phyloP scores from a whole-genome alignment of 2,888 invertebrate species.

The Chironomus riparius region DNA sequence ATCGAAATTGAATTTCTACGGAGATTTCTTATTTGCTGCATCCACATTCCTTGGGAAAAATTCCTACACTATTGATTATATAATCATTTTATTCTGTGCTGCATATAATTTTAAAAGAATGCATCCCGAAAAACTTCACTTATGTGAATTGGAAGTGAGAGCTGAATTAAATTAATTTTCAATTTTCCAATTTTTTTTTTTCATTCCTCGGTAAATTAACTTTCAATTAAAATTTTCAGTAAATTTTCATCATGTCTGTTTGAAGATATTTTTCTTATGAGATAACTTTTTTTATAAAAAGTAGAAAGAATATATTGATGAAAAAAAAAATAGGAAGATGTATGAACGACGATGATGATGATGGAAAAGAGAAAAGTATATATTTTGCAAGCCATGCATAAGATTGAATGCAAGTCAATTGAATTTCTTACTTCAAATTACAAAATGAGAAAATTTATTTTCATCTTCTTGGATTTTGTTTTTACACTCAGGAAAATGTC shows the following conservation, averaged over 20 bases:
- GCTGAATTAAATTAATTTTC: constrained; percentile 5
- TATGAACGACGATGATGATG: no score
- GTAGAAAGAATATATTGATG: not conserved
- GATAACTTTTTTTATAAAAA: not conserved
- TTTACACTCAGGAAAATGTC: no score
- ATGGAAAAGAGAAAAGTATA: no score
- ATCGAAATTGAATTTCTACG: constrained; percentile 16
- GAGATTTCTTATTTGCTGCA: constrained; percentile 1
- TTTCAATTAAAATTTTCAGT: constrained; percentile 20
- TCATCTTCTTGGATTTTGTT: no score
- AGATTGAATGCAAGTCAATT: not conserved
- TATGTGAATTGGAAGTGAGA: not conserved
- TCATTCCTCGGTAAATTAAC: constrained; percentile 1
- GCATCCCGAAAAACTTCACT: not conserved
- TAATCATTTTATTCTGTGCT: no score
- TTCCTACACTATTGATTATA: no score
- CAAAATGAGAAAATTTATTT: no score
- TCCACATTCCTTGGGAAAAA: not conserved
- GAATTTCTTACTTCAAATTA: not conserved
- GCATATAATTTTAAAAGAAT: no score
- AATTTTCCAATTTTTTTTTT: constrained; percentile 9
- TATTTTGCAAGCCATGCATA: no score
- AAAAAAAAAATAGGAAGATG: not conserved
- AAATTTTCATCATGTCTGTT: not conserved
- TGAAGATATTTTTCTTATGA: not conserved